phyloP scores from a whole-genome alignment of 2,113 vertebrate species.

The Poecile atricapillus region DNA sequence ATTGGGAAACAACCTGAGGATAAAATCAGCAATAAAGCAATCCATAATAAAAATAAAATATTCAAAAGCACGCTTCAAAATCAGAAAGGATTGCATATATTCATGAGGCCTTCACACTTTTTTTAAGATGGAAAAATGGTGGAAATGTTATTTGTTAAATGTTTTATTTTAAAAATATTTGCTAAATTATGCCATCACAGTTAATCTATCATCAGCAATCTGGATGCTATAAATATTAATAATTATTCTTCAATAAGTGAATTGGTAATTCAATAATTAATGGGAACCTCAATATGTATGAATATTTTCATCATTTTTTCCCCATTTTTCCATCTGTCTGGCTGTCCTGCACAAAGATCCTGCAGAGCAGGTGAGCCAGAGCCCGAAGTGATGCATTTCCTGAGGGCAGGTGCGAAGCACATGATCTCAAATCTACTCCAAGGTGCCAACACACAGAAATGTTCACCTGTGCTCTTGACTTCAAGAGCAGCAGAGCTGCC shows the following conservation, averaged over 20 bases:
- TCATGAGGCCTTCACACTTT: conserved; percentile 5
- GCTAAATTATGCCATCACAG: not conserved
- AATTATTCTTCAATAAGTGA: conserved; percentile 13
- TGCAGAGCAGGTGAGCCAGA: not conserved
- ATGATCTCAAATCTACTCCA: rapidly evolving
- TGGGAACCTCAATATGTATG: not conserved
- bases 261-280: conserved; percentile 35
- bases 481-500: not conserved
- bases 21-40: not conserved
- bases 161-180: conserved; percentile 45
- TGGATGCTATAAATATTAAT: conserved; percentile 46
- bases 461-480: not conserved
- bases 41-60: conserved; percentile 13
- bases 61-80: not conserved
- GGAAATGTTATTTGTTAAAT: conserved; percentile 14
- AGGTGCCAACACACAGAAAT: not conserved
- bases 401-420: not conserved
- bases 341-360: not conserved
- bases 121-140: not conserved
- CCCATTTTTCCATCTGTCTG: not conserved
- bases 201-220: conserved; percentile 15
- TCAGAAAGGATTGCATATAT: not conserved
- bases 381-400: not conserved
- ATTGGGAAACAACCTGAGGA: not conserved
- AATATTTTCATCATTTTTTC: not conserved